These are phyloP conservation scores for Blastomussa wellsi DNA, from an alignment of 92 coral and sea anemone genomes.

Conservation along the genomic window DNA sequence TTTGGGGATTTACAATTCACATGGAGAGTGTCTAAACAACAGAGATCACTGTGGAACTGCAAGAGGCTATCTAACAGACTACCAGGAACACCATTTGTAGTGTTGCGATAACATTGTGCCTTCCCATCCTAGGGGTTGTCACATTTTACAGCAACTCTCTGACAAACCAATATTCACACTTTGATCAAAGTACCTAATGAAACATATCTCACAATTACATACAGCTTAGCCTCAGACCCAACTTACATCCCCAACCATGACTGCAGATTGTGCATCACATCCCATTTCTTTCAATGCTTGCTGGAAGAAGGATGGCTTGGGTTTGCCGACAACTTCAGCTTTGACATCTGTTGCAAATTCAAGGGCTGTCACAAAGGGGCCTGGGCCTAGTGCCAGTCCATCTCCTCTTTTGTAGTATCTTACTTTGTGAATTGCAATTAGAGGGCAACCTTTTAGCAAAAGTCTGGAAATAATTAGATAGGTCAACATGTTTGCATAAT, in stretches of 20 bases:
- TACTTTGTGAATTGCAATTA: slow-evolving; percentile 93
- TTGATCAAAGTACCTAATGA: background rate
- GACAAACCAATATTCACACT: background rate
- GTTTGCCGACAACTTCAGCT: slow-evolving; percentile 91
- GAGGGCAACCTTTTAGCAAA: slow-evolving; percentile 81
- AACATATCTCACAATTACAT: background rate
- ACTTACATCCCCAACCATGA: slow-evolving; percentile 98
- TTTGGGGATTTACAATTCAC: too few relatives aligned
- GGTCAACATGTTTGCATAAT: too few relatives aligned
- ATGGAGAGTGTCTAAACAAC: too few relatives aligned
- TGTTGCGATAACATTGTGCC: too few relatives aligned
- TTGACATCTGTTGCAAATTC: slow-evolving; percentile 81
- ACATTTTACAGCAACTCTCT: too few relatives aligned
- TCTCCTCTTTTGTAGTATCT: slow-evolving; percentile 85
- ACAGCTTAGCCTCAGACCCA: background rate
- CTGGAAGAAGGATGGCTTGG: slow-evolving; percentile 77
- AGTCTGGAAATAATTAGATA: slow-evolving; percentile 49
- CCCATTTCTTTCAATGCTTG: slow-evolving; percentile 78
- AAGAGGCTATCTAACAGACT: too few relatives aligned
- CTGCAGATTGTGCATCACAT: slow-evolving; percentile 67
- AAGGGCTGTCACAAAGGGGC: slow-evolving; percentile 93
- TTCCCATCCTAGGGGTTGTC: too few relatives aligned
- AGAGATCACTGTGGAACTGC: too few relatives aligned
- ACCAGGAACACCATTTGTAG: too few relatives aligned
- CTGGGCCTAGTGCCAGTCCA: slow-evolving; percentile 99